Base-by-base conservation (phyloP, 2,797 vertebrate species). In the Stomatorhinus walkeri region DNA sequence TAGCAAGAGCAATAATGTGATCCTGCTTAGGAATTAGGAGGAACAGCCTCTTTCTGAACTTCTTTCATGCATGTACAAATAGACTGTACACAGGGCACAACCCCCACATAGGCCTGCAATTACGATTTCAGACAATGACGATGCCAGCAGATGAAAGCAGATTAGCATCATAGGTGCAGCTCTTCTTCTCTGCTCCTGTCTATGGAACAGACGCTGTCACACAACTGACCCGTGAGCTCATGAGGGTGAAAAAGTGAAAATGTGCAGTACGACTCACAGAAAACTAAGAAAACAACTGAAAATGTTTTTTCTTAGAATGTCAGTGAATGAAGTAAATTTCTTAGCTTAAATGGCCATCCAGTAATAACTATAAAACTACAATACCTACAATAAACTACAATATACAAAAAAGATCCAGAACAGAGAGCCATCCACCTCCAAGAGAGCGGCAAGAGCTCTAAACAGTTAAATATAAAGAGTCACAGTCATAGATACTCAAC, bases 1-100 rank as follows among this genome's bases (percentile, higher is more conserved):
- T 89, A 32, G 89, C 72, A 2, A 87, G 90, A 87, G 43, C 28
- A 79, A 90, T 94, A 94, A 94, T 91, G 91, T 94, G 93, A 94
- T 91, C 87, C 64, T n/a, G 10, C 32, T 85, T 85, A 59, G 40
- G 43, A 48, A 48, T n/a, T 43, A 22, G 81, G 54, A 56, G 22
- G 28, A 88, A 81, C 49, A 79, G 32, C 51, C 48, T 36, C 51
- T 10, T 28, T 76, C 43, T 36, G 4, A 2, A n/a, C 59, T 48
- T 87, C 52, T 59, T 8, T 61, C 56, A 61, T 54, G n/a, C 2
- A 49, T 86, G 51, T 86, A 56, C 49, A 51, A 56, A 86, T 16
- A 86, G 2, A 86, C n/a, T n/a, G 12, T 51, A 40, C 85, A 32
- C 46, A 49, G 19, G 43, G 28, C 48, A 24, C 19, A 49, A 19